Base-by-base conservation (phyloP, 92 coral and sea anemone species). In the Phymanthus crucifer region DNA sequence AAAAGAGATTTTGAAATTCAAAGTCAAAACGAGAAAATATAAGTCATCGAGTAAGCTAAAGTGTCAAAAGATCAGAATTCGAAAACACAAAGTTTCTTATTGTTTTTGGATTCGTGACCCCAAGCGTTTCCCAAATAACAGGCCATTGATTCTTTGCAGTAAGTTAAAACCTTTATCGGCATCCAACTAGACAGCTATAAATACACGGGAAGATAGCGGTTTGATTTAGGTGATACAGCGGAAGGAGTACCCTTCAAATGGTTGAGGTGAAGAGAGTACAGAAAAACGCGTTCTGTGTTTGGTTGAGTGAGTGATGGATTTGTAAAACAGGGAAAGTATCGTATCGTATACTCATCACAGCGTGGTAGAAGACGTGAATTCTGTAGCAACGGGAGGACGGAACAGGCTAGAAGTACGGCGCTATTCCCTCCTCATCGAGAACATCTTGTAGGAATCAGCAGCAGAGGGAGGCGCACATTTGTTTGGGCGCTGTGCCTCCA, bases 21-120 rank as follows among this genome's bases (percentile, higher is more conserved):
- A 13, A 54, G 64, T 9, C 5, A 54, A 19, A 54, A 8, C 19
- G 64, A 54, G 26, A 43, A 43, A 43, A 54, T 23, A 54, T 16
- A 0, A 54, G 7, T 3, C 6, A 9, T 54, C 27, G 3, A 5
- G 10, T 5, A 18, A 54, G 10, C 64, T 54, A 54, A 29, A 24
- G 68, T 27, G 68, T 61, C 68, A 61, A 61, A 61, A 61, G 68
- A 61, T 61, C 68, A 61, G 13, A 5, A 61, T 61, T 61, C 10
- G 17, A 24, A 61, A 61, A 61, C 33, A 61, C 68, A 61, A 61
- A 24, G 68, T 61, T 27, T 24, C 68, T 61, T 61, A 61, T 24
- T 61, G 68, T 61, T 61, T 61, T 24, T 61, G 3, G 17, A 61
- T 61, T 27, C 36, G 10, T 61, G 68, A 61, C 68, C 68, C 29